phyloP scores from a whole-genome alignment of 2,888 invertebrate genomes.

The Lordiphosa fenestrarum region DNA sequence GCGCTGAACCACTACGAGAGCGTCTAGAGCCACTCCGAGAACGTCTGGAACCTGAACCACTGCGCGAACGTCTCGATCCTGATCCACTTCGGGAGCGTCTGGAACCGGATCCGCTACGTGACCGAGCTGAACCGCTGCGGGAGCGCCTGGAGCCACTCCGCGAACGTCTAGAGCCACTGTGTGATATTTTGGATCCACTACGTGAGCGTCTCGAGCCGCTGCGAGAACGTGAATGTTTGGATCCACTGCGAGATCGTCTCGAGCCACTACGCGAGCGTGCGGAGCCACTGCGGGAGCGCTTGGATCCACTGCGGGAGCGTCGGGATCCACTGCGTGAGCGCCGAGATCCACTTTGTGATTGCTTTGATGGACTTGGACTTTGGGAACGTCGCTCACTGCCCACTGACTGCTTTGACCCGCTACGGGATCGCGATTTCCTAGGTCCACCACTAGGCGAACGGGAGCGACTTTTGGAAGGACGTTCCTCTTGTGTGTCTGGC shows the following conservation, averaged over 20 bases:
- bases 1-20: slow-evolving; percentile 46
- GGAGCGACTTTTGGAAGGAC: slow-evolving; percentile 33
- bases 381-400: neutral
- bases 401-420: neutral
- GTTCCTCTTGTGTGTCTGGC: too few species aligned
- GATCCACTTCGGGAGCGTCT: slow-evolving; percentile 66
- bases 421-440: slow-evolving; percentile 8
- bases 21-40: slow-evolving; percentile 55
- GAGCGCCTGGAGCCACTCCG: slow-evolving; percentile 57
- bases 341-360: slow-evolving; percentile 18
- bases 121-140: slow-evolving; percentile 50
- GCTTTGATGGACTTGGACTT: neutral
- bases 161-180: slow-evolving; percentile 52
- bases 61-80: slow-evolving; percentile 51
- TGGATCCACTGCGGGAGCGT: slow-evolving; percentile 43
- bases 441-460: slow-evolving; percentile 37
- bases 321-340: slow-evolving; percentile 22
- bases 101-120: slow-evolving; percentile 32
- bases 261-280: slow-evolving; percentile 32
- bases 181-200: slow-evolving; percentile 57
- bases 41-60: slow-evolving; percentile 36
- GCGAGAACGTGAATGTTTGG: slow-evolving; percentile 33
- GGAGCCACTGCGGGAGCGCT: slow-evolving; percentile 61
- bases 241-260: slow-evolving; percentile 47
- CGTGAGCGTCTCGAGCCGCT: slow-evolving; percentile 46